These are phyloP conservation scores for Sinocyclocheilus anophthalmus DNA, from an alignment of 2,113 vertebrate genomes.

Conservation along the genomic window DNA sequence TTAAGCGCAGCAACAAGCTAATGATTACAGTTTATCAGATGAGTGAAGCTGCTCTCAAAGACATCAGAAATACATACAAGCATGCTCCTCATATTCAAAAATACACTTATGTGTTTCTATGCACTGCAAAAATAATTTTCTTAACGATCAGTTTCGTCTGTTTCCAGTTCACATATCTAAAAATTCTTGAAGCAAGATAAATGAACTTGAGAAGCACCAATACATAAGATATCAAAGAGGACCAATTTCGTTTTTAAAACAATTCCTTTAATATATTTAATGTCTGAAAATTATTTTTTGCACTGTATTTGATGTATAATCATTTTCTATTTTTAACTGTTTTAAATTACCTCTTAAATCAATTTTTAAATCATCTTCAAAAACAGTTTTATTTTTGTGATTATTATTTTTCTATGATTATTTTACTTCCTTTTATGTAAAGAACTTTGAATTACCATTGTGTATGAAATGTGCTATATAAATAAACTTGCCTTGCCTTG, in stretches of 20 bases:
- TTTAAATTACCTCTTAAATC: too few species aligned
- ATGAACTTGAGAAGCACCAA: background rate
- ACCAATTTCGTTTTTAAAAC: too few species aligned
- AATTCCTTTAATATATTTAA: background rate
- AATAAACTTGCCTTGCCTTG: too few species aligned
- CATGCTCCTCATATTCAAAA: background rate
- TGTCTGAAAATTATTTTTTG: background rate
- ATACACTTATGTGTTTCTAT: background rate
- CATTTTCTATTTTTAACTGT: too few species aligned
- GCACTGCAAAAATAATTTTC: background rate
- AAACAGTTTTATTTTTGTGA: too few species aligned
- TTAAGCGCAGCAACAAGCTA: background rate
- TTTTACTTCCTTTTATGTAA: too few species aligned
- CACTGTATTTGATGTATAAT: too few species aligned
- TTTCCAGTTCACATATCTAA: background rate
- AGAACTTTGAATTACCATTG: too few species aligned
- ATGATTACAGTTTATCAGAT: constrained; percentile 18
- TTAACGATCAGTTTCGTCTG: background rate
- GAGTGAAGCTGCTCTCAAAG: background rate
- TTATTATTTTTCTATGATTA: too few species aligned
- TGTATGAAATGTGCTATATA: too few species aligned
- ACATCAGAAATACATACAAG: background rate
- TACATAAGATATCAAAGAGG: background rate
- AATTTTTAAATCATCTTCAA: too few species aligned
- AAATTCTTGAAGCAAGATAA: background rate